Base-by-base conservation (phyloP, 2,888 invertebrate species). In the Hesperia comma region DNA sequence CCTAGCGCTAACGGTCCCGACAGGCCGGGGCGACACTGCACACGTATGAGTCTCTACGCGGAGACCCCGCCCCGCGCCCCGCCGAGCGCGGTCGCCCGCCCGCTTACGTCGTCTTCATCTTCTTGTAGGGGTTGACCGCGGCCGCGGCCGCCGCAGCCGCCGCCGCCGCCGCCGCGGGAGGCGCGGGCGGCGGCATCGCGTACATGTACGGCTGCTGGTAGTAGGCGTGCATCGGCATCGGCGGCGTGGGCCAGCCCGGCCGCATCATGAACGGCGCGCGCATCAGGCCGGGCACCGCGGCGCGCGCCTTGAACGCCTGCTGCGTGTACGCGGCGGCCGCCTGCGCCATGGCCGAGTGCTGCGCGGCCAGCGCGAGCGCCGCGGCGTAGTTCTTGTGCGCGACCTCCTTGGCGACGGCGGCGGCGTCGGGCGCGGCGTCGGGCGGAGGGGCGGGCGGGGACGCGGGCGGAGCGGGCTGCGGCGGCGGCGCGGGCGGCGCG, bases 341-440 rank as follows among this genome's bases (percentile, higher is more conserved):
- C 74, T 92, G 90, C 57, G 86, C 92, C 93, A 80, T 92, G 73
- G 86, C 94, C 32, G 74, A 74, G 58, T 75, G 75, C 74, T 83
- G 93, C 76, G 84, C 90, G 70, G 92, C 94, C 79, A 90, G 93
- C 73, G 90, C 93, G 79, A 86, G 88, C 57, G 96, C 93, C 14
- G 96, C 96, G 43, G 96, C 95, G 85, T 96, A 96, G 83, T 95
- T 96, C 88, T 96, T 96, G 83, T 96, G 96, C 46, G 96, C 96
- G 71, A 96, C 96, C 79, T 96, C 96, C 82, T 96, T 96, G 78
- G 96, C 96, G 72, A 96, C 85, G 54, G 95, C 90, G 61, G 95
- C 95, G 6, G 95, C 93, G 85, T 95, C 95, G 68, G 93, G 88
- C 75, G 84, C 84, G 62, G 72, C 64, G 64, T 73, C 72, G 67